Evolutionary conservation across 2,113 vertebrate genomes (phyloP).

Genomic region (Rhynchopsitta pachyrhyncha): DNA sequence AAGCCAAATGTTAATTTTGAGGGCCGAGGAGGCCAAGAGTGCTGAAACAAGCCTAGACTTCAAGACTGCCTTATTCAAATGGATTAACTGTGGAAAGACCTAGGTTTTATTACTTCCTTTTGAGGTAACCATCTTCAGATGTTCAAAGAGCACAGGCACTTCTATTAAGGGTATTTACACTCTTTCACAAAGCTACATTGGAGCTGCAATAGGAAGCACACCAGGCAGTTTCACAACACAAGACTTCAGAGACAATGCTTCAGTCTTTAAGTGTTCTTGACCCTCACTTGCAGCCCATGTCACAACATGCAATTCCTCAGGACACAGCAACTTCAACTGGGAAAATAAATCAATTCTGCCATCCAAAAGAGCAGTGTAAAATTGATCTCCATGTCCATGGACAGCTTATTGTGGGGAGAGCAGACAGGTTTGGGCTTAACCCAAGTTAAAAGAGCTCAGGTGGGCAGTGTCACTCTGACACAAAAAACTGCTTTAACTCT

Average conservation of each 20-base stretch:
- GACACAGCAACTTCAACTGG: background rate
- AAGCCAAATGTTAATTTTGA: background rate
- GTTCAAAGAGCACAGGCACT: background rate
- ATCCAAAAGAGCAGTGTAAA: background rate
- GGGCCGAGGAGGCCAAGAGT: background rate
- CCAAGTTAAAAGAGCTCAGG: background rate
- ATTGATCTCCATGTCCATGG: too few species aligned
- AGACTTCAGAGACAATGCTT: background rate
- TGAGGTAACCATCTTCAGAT: background rate
- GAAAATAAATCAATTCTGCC: background rate
- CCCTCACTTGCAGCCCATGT: background rate
- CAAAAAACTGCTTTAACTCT: background rate
- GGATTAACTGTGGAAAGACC: background rate
- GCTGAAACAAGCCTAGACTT: background rate
- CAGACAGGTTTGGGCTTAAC: background rate
- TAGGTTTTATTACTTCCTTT: background rate
- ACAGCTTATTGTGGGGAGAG: accelerated
- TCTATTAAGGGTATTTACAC: background rate
- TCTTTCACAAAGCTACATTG: background rate
- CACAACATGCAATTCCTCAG: background rate
- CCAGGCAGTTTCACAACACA: background rate
- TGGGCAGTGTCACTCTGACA: background rate
- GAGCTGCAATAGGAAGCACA: background rate
- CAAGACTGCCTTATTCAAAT: background rate
- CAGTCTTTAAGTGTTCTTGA: background rate